Evolutionary conservation across 2,888 invertebrate species (phyloP), one percentile per base, ranked within the genome.

Genomic region (Phrixothrix hirtus): DNA sequence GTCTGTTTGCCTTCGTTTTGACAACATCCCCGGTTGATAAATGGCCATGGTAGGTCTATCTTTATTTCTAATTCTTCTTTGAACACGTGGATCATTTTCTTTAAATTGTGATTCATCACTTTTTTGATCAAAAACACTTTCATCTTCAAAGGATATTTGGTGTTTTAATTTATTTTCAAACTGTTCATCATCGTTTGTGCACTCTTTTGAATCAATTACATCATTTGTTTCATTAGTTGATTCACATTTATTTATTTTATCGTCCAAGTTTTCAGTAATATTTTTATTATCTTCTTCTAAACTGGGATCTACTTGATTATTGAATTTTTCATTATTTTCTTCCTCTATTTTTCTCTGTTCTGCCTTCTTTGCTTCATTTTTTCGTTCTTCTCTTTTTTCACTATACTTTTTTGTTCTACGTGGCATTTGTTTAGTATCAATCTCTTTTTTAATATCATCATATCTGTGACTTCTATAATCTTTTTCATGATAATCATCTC

Each of bases 31-130:
- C 0, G 95, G 95, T 62, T 93, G 86, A 75, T 95, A 95, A 61
- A 95, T 89, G 54, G 89, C 89, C 71, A 93, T 85, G 31, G 92
- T 88, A 14, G 95, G 95, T 30, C 94, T 87, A 77, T 94, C 93
- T 74, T 83, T 83, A 66, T 83, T 83, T 61, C 81, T 74, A 61
- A 83, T 83, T 57, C 83, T 74, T 54, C 80, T 71, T 57, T 80
- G 79, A 36, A 75, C 61, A 35, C 80, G 68, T 7, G 79, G 77
- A 67, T 80, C 80, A 51, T 77, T 75, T 50, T 77, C 78, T 42
- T 74, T 73, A 42, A 74, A 34, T 69, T 53, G 42, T 37, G 34
- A 50, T 53, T 52, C 13, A 43, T 41, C 27, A 50, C 54, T 12
- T 52, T 56, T 26, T 57, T 56, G 12, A 31, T 49, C 45, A 9